Conservation (phyloP, 2,888 invertebrate species). For the Polymixis flavicincta region DNA sequence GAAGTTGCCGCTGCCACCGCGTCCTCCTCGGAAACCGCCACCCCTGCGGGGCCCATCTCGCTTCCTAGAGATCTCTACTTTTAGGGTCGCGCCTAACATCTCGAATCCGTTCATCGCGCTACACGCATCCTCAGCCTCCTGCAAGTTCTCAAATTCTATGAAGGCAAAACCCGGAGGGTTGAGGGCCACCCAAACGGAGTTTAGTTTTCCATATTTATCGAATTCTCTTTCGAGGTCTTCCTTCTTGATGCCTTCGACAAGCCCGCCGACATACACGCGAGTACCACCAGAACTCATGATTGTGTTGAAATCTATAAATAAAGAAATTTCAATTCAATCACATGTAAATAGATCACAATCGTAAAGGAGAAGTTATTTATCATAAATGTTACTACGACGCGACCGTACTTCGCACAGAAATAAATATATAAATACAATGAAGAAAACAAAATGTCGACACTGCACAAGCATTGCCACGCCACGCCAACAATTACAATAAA, state of each 20-base stretch:
- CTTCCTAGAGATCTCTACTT: slow-evolving; percentile 96
- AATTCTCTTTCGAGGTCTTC: slow-evolving; percentile 97
- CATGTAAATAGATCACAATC: slow-evolving; percentile 43
- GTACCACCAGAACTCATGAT: slow-evolving; percentile 91
- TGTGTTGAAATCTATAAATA: slow-evolving; percentile 75
- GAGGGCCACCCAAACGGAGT: slow-evolving; percentile 98
- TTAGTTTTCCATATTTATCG: slow-evolving; percentile 97
- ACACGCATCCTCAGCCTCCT: slow-evolving; percentile 97
- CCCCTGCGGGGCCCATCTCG: slow-evolving; percentile 93
- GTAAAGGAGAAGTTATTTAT: slow-evolving; percentile 30
- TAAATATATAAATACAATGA: slow-evolving; percentile 86
- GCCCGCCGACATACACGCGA: slow-evolving; percentile 97
- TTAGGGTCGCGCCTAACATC: slow-evolving; percentile 95
- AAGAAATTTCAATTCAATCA: slow-evolving; percentile 53
- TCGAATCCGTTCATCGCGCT: slow-evolving; percentile 96
- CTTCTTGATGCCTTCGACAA: slow-evolving; percentile 96
- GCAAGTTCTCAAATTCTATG: slow-evolving; percentile 97
- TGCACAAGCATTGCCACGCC: slow-evolving; percentile 86
- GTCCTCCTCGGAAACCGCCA: slow-evolving; percentile 90
- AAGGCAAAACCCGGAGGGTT: slow-evolving; percentile 98
- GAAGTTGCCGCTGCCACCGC: slow-evolving; percentile 86
- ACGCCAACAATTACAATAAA: slow-evolving; percentile 69
- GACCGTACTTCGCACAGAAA: slow-evolving; percentile 67
- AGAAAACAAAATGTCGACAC: slow-evolving; percentile 89
- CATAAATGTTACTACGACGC: slow-evolving; percentile 50